Conservation (phyloP, 2,888 invertebrate species). For the Tenthredo scrophulariae region DNA sequence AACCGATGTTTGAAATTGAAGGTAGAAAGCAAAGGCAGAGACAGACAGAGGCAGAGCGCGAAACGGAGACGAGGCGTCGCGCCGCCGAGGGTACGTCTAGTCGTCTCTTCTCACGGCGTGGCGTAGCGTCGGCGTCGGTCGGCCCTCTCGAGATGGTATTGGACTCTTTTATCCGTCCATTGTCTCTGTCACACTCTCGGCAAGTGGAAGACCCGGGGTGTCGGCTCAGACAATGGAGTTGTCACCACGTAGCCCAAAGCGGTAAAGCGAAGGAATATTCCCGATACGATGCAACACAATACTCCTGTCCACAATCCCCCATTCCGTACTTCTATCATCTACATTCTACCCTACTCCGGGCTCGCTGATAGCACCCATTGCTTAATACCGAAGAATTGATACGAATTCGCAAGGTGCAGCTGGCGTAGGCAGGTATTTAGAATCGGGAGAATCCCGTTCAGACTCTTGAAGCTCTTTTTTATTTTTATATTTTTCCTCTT, state of each 20-base stretch:
- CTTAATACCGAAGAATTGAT: neutral
- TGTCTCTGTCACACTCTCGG: conserved; percentile 58
- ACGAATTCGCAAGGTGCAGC: conserved; percentile 25
- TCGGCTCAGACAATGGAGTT: conserved; percentile 60
- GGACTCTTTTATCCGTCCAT: conserved; percentile 61
- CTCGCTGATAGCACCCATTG: conserved; percentile 40
- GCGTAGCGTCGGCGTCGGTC: neutral
- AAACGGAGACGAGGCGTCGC: conserved; percentile 34
- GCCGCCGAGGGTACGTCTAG: conserved; percentile 10
- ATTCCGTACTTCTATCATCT: conserved; percentile 31
- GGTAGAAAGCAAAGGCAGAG: neutral
- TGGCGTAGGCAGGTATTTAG: neutral
- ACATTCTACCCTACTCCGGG: neutral
- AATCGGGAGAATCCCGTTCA: neutral
- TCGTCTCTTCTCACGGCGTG: conserved; percentile 21
- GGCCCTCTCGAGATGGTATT: conserved; percentile 49
- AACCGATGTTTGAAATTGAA: conserved; percentile 39
- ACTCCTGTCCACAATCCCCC: conserved; percentile 54
- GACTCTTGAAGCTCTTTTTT: neutral
- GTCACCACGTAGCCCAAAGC: conserved; percentile 60
- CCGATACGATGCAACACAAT: conserved; percentile 51
- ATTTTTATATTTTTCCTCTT: neutral
- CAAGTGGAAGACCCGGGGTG: conserved; percentile 56
- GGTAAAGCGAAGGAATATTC: conserved; percentile 47
- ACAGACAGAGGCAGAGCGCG: neutral